Conservation (phyloP, 2,888 invertebrate species). For the Agrochola lychnidis region DNA sequence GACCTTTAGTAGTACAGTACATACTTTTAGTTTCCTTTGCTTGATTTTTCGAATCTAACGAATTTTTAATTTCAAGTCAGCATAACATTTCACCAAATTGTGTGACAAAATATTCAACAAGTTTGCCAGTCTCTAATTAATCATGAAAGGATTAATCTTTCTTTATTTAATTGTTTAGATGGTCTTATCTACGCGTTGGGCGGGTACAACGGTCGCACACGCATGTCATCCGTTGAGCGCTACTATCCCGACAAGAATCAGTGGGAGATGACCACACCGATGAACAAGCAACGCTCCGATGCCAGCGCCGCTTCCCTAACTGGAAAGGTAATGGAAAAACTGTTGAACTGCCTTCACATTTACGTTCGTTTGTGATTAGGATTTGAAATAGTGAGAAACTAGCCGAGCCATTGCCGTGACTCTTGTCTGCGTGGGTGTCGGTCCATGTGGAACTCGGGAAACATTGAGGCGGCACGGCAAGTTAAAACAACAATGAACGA, state of each 20-base stretch:
- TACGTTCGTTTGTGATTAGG: not conserved
- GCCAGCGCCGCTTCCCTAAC: slow-evolving; percentile 93
- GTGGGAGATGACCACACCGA: slow-evolving; percentile 94
- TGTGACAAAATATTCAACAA: not conserved
- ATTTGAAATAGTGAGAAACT: not conserved
- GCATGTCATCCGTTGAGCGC: slow-evolving; percentile 94
- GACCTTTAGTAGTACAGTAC: too few species aligned
- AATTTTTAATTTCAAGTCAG: not conserved
- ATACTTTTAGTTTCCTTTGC: not conserved
- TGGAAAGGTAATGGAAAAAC: slow-evolving; percentile 88
- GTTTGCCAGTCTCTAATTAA: not conserved
- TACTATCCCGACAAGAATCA: slow-evolving; percentile 94
- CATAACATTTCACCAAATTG: not conserved
- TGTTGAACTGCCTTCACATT: not conserved
- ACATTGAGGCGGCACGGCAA: not conserved
- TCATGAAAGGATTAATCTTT: not conserved
- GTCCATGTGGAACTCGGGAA: not conserved
- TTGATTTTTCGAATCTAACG: not conserved
- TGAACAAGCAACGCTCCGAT: slow-evolving; percentile 94
- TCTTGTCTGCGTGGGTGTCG: not conserved
- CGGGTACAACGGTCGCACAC: slow-evolving; percentile 94
- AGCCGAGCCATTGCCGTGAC: not conserved
- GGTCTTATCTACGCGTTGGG: slow-evolving; percentile 95
- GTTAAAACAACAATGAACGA: not conserved
- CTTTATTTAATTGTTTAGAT: slow-evolving; percentile 76